Evolutionary conservation across 2,113 vertebrate genomes (phyloP).

Genomic region (Entomyzon cyanotis): DNA sequence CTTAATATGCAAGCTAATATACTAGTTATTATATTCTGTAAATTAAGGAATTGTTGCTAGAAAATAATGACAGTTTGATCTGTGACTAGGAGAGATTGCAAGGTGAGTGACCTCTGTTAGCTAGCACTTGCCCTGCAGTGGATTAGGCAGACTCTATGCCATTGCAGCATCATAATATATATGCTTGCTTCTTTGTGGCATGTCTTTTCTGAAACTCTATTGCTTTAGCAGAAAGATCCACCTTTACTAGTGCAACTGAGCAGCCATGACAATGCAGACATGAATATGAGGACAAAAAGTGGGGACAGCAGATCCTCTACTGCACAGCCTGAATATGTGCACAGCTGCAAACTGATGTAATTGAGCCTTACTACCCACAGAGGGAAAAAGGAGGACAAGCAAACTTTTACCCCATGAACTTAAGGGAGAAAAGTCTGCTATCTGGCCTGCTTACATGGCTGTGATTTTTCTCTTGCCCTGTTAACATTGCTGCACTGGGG

Average conservation of each 20-base stretch:
- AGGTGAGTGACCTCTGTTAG: neutral
- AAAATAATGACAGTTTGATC: neutral
- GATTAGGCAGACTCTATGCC: neutral
- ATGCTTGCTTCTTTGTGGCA: neutral
- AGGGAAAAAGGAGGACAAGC: neutral
- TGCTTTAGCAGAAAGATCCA: neutral
- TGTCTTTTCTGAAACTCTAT: neutral
- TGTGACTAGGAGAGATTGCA: neutral
- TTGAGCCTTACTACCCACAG: neutral
- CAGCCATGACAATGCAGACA: neutral
- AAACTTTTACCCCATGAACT: neutral
- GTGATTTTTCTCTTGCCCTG: neutral
- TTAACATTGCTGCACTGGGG: neutral
- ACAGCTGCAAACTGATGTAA: neutral
- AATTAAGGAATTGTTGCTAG: neutral
- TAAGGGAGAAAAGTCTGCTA: neutral
- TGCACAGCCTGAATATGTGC: neutral
- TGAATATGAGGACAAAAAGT: neutral
- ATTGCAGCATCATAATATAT: neutral
- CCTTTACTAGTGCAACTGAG: neutral
- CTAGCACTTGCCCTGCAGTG: neutral
- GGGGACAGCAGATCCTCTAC: neutral
- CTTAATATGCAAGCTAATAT: neutral
- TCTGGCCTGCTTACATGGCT: neutral
- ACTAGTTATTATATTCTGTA: neutral